Evolutionary conservation across 64 coral and sea anemone genomes (phyloP).

Genomic region (Montipora sp.): DNA sequence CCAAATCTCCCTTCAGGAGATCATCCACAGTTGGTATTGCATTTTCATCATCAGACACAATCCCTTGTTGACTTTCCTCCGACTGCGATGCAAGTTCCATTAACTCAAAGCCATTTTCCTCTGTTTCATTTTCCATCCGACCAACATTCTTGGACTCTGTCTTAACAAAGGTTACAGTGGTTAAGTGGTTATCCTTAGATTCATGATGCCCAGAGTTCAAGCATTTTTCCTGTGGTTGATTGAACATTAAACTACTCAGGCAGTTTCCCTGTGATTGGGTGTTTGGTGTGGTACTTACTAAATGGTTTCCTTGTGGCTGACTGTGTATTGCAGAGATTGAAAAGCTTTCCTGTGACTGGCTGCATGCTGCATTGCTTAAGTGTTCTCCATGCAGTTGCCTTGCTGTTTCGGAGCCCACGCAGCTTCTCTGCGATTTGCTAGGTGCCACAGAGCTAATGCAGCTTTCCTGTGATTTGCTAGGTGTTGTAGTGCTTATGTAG

Average conservation of each 20-base stretch:
- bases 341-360: too few species aligned
- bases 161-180: constrained; percentile 12
- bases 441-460: too few species aligned
- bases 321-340: too few species aligned
- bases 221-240: background rate
- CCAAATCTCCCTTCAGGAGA: constrained; percentile 29
- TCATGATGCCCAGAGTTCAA: background rate
- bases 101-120: constrained; percentile 23
- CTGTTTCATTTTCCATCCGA: constrained; percentile 2
- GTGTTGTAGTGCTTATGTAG: too few species aligned
- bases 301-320: too few species aligned
- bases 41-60: constrained; percentile 18
- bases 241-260: background rate
- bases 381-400: too few species aligned
- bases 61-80: background rate
- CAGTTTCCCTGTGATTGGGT: too few species aligned
- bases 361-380: too few species aligned
- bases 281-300: too few species aligned
- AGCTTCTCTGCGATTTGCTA: too few species aligned
- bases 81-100: background rate
- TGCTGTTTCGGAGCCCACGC: too few species aligned
- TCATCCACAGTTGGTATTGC: constrained; percentile 17
- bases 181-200: background rate
- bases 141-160: constrained; percentile 15
- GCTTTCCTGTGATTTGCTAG: too few species aligned